Conservation (phyloP, 2,113 vertebrate genomes). For the Formicarius rufipectus region DNA sequence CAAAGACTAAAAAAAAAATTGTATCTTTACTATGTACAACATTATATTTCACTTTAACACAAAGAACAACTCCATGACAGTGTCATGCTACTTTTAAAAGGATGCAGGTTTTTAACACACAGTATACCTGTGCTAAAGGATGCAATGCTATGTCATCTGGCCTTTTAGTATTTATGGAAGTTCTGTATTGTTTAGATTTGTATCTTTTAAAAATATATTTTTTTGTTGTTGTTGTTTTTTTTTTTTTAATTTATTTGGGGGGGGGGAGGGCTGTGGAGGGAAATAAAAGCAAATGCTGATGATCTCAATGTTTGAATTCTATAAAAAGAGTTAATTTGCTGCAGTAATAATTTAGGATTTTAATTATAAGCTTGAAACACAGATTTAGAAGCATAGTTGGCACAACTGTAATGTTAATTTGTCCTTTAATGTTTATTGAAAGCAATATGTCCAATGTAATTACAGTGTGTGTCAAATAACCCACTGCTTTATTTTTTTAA, state of each 20-base stretch:
- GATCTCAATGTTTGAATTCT: slow-evolving; percentile 39
- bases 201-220: slow-evolving; percentile 3
- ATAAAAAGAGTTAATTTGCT: slow-evolving; percentile 70
- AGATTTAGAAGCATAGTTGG: slow-evolving; percentile 71
- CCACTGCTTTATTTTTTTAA: slow-evolving; percentile 67
- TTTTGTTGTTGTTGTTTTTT: neutral
- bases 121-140: neutral
- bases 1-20: neutral
- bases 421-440: slow-evolving; percentile 80
- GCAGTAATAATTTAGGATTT: slow-evolving; percentile 72
- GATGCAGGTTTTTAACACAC: neutral
- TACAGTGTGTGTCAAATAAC: slow-evolving; percentile 78
- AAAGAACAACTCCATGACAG: neutral
- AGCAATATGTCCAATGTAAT: slow-evolving; percentile 79
- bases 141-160: neutral
- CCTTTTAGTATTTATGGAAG: neutral
- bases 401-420: slow-evolving; percentile 78
- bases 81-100: neutral
- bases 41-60: neutral
- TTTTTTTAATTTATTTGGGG: neutral
- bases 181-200: slow-evolving; percentile 14
- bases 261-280: fast-evolving
- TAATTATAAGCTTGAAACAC: slow-evolving; percentile 74
- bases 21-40: neutral
- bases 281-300: slow-evolving; percentile 6